Evolutionary conservation across 2,797 vertebrate species (phyloP).

Genomic region (Xiphorhynchus erythropygius): DNA sequence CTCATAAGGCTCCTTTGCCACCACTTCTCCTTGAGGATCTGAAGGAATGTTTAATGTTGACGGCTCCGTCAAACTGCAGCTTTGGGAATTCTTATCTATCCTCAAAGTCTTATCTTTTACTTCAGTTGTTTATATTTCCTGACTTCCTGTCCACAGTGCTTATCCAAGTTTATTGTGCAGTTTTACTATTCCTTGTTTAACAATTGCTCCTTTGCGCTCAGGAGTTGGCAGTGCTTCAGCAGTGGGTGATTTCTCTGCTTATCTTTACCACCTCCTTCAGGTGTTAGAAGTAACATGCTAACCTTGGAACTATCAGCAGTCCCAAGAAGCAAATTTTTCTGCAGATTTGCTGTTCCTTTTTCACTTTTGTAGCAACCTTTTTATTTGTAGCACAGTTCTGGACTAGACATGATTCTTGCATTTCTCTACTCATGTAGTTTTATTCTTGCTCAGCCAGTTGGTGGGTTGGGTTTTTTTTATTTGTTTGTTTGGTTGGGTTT

Average conservation of each 20-base stretch:
- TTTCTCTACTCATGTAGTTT: background rate
- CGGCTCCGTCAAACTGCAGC: background rate
- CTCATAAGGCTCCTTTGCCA: background rate
- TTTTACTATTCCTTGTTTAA: conserved; percentile 60
- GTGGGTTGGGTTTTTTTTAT: background rate
- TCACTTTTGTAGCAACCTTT: background rate
- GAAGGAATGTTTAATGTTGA: conserved; percentile 32
- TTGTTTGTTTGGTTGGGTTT: background rate
- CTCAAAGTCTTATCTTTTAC: conserved; percentile 51
- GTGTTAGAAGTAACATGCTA: conserved; percentile 41
- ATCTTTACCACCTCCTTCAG: conserved; percentile 50
- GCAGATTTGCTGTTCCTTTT: background rate
- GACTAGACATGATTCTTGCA: background rate
- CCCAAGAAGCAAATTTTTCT: background rate
- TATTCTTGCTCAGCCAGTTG: background rate
- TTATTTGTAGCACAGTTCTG: background rate
- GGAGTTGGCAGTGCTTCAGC: conserved; percentile 28
- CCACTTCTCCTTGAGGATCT: conserved; percentile 30
- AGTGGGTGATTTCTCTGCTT: conserved; percentile 39
- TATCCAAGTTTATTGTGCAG: conserved; percentile 57
- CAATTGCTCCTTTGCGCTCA: conserved; percentile 40
- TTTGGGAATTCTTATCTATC: conserved; percentile 66
- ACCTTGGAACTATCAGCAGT: background rate
- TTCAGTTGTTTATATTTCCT: conserved; percentile 57
- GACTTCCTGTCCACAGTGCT: conserved; percentile 48